Evolutionary conservation across 2,797 vertebrate genomes (phyloP).

Genomic region (Enteromius viviparus): DNA sequence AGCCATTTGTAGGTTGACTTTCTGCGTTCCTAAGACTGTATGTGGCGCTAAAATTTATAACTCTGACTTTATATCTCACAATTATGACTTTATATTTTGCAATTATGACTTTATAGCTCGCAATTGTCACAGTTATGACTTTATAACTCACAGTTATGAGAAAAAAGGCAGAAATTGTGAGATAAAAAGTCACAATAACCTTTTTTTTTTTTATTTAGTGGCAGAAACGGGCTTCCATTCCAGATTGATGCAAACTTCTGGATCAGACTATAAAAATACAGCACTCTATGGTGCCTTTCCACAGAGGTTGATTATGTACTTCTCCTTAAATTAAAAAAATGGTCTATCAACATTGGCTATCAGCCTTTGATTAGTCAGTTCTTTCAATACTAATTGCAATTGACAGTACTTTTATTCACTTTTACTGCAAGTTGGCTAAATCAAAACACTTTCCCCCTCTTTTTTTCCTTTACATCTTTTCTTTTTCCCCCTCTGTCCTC

Average conservation of each 20-base stretch:
- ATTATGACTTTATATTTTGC: no score
- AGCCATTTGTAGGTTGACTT: background rate
- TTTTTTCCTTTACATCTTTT: background rate
- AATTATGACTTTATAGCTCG: no score
- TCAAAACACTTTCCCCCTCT: background rate
- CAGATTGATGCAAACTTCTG: no score
- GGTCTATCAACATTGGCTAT: background rate
- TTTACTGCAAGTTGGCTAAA: background rate
- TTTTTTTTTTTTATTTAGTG: no score
- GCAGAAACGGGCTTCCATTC: background rate
- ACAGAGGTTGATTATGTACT: background rate
- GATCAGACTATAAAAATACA: background rate
- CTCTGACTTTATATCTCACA: no score
- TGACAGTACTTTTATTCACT: background rate
- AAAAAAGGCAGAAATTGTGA: no score
- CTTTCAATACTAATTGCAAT: background rate
- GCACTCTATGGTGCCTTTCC: background rate
- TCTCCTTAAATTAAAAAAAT: background rate
- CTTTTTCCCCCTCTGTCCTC: constrained; percentile 11
- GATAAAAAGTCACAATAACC: no score
- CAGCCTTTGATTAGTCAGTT: background rate
- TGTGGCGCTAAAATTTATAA: background rate
- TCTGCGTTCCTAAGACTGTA: background rate
- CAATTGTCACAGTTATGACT: no score
- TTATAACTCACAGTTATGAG: no score